Evolutionary conservation across 2,113 vertebrate genomes (phyloP), one percentile per base, ranked within the genome.

Genomic region (Myotis lucifugus): DNA sequence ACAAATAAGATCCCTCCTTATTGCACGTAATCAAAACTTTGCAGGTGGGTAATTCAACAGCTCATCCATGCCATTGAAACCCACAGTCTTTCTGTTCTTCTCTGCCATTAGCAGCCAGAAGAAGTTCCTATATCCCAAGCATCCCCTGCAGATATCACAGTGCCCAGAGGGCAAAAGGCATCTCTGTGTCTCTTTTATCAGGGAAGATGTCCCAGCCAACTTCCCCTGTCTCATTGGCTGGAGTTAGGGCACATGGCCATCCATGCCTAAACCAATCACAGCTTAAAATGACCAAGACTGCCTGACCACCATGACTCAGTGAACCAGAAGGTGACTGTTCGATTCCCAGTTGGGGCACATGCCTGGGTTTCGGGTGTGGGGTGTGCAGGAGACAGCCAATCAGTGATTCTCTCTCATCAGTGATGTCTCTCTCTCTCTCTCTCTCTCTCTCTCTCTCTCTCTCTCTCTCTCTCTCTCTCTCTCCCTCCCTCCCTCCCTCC

Each of bases 191-290:
- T 85, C 86, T 77, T 77, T 52, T 61, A 40, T 91, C 27, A 59
- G n/a, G 19, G 34, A 50, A 9, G 48, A 88, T 59, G 27, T 37
- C 59, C 34, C 17, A 25, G 27, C 23, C 8, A 12, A 85, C 15
- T 69, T 73, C 50, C 56, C 40, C 34, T 89, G 12, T 79, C 85
- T 95, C 78, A 42, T 50, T 85, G 92, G 52, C 86, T 94, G 34
- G 19, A 42, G 69, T 27, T 54, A 42, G 21, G 42, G 79, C 86
- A 78, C 42, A n/a, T 91, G 91, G 54, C 46, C 32, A 19, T 64
- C 52, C 32, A 19, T 64, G 25, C 23, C 54, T 66, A 74, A 95
- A 50, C 88, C 92, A 95, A 0, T 78, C 69, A 82, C 18, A 37
- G 3, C 34, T 59, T 93, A 15, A 88, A 85, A 37, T 61, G 46